These are phyloP conservation scores for Eublepharis macularius DNA, from an alignment of 2,113 vertebrate genomes.

Conservation along the genomic window DNA sequence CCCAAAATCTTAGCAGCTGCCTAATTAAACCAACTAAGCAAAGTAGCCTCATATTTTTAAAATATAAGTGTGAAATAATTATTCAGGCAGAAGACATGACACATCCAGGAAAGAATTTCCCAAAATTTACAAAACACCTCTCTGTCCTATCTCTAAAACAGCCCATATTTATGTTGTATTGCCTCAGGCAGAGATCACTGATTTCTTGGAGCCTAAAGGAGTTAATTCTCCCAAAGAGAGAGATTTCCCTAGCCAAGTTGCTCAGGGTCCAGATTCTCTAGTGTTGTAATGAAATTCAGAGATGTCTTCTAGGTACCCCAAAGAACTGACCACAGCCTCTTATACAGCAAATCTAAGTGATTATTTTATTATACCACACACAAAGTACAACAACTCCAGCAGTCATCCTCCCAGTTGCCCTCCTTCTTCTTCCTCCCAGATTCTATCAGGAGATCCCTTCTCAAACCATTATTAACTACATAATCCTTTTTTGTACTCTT, in stretches of 20 bases:
- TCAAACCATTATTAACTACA: too few relatives aligned
- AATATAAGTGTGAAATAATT: slow-evolving; percentile 14
- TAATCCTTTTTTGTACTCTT: too few relatives aligned
- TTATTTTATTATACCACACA: too few relatives aligned
- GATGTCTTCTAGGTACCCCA: background rate
- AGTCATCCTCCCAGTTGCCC: too few relatives aligned
- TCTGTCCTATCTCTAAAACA: background rate
- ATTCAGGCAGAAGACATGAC: background rate
- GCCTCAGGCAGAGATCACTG: background rate
- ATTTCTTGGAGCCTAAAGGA: background rate
- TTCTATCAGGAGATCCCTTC: too few relatives aligned
- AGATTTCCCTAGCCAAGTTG: rapidly evolving
- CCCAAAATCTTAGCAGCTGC: slow-evolving; percentile 48
- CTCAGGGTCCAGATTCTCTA: too few relatives aligned
- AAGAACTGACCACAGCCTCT: background rate
- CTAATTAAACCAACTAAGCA: slow-evolving; percentile 51
- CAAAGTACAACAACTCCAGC: too few relatives aligned
- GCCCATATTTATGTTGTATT: background rate
- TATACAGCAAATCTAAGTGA: too few relatives aligned
- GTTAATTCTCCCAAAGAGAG: background rate
- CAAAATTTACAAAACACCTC: background rate
- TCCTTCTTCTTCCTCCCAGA: too few relatives aligned
- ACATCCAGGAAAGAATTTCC: background rate
- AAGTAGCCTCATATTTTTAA: slow-evolving; percentile 28
- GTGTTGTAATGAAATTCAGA: too few relatives aligned